Evolutionary conservation across 1,140 invertebrate genomes (phyloP), one percentile per base, ranked within the genome.

Genomic region (Glossosoma conforme): DNA sequence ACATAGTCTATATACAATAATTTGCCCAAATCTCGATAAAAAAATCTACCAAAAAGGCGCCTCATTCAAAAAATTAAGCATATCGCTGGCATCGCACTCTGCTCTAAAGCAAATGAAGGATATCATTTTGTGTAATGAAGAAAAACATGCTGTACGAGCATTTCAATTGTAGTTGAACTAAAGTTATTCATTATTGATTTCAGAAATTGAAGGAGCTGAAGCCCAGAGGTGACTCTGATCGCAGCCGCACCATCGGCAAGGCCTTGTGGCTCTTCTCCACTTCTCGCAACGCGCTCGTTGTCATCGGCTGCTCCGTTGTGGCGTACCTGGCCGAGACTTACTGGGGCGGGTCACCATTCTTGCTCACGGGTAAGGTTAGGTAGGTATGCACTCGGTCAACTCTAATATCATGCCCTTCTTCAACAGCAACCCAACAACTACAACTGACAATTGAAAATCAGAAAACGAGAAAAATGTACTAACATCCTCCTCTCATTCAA

Each of bases 261-360:
- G 61, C 75, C 17, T 68, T 85, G 3, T 89, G 86, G 86, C 68
- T 89, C 21, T 68, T 88, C 5, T 86, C 86, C 6, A 88, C 85
- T 3, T 85, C 86, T 0, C 75, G 89, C 50, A 93, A 92, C 63
- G 89, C 88, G 0, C 72, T 92, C 3, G 74, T 89, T 8, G 89
- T 92, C 2, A 66, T 91, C 2, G 60, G 83, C 1, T 85, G 84
- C 45, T 84, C 85, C 0, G 59, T 79, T 0, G 67, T 87, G 11
- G 82, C 86, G 0, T 82, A 62, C 50, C 48, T 62, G n/a, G 66
- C 66, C 49, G 65, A 72, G 28, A 33, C 33, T 13, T 52, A 64
- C 40, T 66, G 61, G 6, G 58, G 59, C 21, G 57, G 53, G 18
- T 65, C 66, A 2, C 69, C 70, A 13, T 72, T 75, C 60, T 67